These are phyloP conservation scores for Opisthograptis luteolata DNA, from an alignment of 2,888 invertebrate genomes.

Conservation along the genomic window DNA sequence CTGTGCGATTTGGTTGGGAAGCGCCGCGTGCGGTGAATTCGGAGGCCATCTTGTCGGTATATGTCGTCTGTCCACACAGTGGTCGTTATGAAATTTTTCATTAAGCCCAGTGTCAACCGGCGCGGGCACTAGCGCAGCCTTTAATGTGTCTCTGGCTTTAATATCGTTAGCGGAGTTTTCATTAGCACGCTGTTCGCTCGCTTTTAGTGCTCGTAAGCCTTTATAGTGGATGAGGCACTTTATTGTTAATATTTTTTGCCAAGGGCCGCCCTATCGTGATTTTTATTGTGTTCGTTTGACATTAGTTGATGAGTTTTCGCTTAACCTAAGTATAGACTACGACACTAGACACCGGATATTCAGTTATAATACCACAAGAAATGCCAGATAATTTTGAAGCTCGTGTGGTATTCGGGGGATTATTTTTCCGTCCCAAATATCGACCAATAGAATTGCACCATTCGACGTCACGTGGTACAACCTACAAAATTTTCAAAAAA, in stretches of 20 bases:
- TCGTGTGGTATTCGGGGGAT: too few relatives aligned
- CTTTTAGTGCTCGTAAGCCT: constrained; percentile 61
- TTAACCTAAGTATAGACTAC: too few relatives aligned
- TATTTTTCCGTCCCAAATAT: too few relatives aligned
- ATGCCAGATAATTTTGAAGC: too few relatives aligned
- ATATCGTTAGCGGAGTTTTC: constrained; percentile 65
- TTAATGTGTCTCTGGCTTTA: constrained; percentile 47
- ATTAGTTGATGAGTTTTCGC: constrained; percentile 21
- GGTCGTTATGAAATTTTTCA: constrained; percentile 70
- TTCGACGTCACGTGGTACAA: too few relatives aligned
- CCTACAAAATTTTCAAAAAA: too few relatives aligned
- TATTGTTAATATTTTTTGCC: constrained; percentile 56
- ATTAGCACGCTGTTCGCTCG: constrained; percentile 59
- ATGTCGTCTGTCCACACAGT: constrained; percentile 39
- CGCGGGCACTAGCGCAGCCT: constrained; percentile 35
- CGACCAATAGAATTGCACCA: too few relatives aligned
- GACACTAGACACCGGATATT: too few relatives aligned
- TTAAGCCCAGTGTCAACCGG: constrained; percentile 64
- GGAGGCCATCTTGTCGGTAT: constrained; percentile 40
- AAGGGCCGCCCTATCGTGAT: constrained; percentile 31
- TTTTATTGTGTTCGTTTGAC: constrained; percentile 32
- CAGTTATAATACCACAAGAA: too few relatives aligned
- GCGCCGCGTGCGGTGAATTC: constrained; percentile 26
- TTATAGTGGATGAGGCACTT: constrained; percentile 54
- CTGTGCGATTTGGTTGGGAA: not conserved